These are phyloP conservation scores for Drosophila obscura DNA, from an alignment of 1,140 invertebrate species.

Conservation along the genomic window DNA sequence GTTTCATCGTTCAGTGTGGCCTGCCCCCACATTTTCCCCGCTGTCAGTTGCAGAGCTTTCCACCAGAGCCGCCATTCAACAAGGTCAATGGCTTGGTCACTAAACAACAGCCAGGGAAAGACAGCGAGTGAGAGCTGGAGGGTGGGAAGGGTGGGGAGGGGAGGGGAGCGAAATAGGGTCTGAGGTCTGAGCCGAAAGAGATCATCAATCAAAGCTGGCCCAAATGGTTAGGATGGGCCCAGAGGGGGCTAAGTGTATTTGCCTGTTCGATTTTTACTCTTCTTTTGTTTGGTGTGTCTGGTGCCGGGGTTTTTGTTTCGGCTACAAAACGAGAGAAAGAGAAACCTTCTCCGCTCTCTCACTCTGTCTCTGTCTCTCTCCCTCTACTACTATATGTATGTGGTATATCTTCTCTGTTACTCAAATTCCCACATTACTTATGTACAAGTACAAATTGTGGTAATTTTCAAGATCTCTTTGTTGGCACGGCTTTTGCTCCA, in stretches of 20 bases:
- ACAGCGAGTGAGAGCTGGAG: conserved; percentile 9
- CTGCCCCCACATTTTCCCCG: conserved; percentile 9
- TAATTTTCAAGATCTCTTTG: conserved; percentile 82
- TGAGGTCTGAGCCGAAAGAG: conserved; percentile 38
- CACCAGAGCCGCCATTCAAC: conserved; percentile 45
- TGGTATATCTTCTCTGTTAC: conserved; percentile 3
- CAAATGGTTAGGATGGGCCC: conserved; percentile 22
- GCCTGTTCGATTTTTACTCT: conserved; percentile 68
- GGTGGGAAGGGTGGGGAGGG: conserved; percentile 1
- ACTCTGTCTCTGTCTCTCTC: not conserved
- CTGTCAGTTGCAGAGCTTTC: conserved; percentile 29
- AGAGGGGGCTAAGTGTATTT: conserved; percentile 70
- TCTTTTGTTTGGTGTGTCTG: conserved; percentile 16
- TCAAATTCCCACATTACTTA: conserved; percentile 80
- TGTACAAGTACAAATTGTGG: conserved; percentile 82
- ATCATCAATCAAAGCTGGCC: conserved; percentile 77
- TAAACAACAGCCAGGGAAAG: conserved; percentile 14
- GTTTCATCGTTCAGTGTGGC: conserved; percentile 16
- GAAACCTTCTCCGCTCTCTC: too few species aligned
- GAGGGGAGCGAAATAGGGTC: not conserved
- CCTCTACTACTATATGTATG: not conserved
- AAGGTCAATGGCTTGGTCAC: conserved; percentile 75
- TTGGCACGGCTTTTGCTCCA: conserved; percentile 58
- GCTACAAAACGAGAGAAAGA: too few species aligned
- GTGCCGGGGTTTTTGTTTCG: not conserved